A percentile compares a stretch with the other conserved stretches of the same genome.
phyloP scores from a whole-genome alignment of 2,888 invertebrate species.

The Ophion ventricosus region DNA sequence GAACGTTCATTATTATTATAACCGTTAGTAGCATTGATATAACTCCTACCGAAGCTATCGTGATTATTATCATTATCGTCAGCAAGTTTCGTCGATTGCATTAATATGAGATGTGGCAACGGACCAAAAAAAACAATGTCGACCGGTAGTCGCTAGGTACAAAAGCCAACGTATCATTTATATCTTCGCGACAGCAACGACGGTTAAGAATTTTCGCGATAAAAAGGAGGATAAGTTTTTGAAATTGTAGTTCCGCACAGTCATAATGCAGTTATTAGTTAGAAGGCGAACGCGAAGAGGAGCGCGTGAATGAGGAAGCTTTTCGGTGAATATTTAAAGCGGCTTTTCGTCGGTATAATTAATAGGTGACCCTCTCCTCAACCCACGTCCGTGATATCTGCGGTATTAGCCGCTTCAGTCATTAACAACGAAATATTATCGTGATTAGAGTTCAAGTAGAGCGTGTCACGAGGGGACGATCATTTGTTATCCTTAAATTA shows the following conservation, averaged over 20 bases:
- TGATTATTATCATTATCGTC: neutral
- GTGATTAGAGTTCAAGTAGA: constrained; percentile 42
- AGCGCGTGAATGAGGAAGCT: constrained; percentile 11
- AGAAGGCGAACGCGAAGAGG: neutral
- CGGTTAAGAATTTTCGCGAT: neutral
- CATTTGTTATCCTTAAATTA: constrained; percentile 35
- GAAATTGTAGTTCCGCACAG: constrained; percentile 43
- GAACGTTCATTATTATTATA: neutral
- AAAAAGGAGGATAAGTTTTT: constrained; percentile 7
- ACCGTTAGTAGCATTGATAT: neutral
- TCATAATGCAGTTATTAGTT: constrained; percentile 14
- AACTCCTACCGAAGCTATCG: neutral
- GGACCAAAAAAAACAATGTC: neutral
- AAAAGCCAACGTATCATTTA: neutral
- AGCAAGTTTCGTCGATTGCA: neutral
- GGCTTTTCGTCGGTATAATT: constrained; percentile 55
- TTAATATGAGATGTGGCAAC: neutral
- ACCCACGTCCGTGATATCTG: constrained; percentile 30
- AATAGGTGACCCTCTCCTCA: constrained; percentile 47
- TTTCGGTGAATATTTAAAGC: constrained; percentile 50
- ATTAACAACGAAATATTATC: constrained; percentile 61
- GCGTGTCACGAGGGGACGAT: constrained; percentile 21
- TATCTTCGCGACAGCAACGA: constrained; percentile 3
- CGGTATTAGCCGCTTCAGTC: constrained; percentile 47
- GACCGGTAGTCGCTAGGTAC: neutral